Evolutionary conservation across 2,888 invertebrate species (phyloP), one percentile per base, ranked within the genome.

Genomic region (Odontomyia ornata): DNA sequence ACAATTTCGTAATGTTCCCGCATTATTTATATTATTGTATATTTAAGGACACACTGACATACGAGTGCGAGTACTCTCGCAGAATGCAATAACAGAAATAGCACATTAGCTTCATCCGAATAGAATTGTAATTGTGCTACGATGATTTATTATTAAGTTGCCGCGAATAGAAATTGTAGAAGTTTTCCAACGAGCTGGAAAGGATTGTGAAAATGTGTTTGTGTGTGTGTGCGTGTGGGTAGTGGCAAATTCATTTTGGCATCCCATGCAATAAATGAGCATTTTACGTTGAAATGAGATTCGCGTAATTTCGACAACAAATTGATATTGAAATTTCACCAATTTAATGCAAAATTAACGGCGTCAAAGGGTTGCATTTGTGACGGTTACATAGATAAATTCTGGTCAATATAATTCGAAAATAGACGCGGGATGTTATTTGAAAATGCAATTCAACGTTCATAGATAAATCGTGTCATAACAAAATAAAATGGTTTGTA

Each of bases 281-380:
- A 43, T 15, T 21, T 15, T n/a, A 2, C 30, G 27, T 15, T 69
- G 46, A 47, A 46, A 47, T 69, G 69, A 47, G 46, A 69, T 46
- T 23, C 46, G 47, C 47, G 46, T 25, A 47, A 69, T 47, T 47
- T 25, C 23, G 25, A n/a, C 23, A 18, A 47, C 69, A 69, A 65
- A 36, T 30, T 65, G 27, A 65, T 65, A 65, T 65, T 27, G 65
- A 15, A 65, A 65, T 65, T 65, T 47, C 1, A 47, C 25, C 69
- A 7, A 46, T 46, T 69, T 46, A 47, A 69, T 69, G 47, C 30
- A 47, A 69, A 69, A 69, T 69, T 46, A 69, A 69, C 47, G 47
- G 21, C 65, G 11, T 65, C 36, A 36, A 36, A 36, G 36, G 36
- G 5, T 52, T 52, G 4, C 7, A 52, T 15, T 52, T 52, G 52